A percentile compares a stretch with the other conserved stretches of the same genome.
These are phyloP conservation scores for Esox niger DNA, from an alignment of 2,113 vertebrate species.

Conservation along the genomic window DNA sequence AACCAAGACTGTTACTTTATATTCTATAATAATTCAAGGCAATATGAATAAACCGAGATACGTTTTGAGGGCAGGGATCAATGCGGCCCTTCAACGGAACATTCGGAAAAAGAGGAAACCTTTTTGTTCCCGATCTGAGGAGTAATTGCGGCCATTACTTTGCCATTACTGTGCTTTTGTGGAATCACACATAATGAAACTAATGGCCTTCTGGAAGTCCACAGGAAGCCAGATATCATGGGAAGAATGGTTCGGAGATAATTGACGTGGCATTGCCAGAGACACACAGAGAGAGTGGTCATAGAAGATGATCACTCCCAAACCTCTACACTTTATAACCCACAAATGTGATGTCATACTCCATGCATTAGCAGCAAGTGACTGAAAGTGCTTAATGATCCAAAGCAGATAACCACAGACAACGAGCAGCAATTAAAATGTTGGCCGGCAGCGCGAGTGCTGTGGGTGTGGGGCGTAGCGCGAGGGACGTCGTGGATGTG, in stretches of 20 bases:
- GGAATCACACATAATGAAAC: background rate
- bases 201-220: background rate
- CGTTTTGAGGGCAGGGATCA: background rate
- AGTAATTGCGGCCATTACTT: background rate
- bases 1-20: background rate
- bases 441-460: background rate
- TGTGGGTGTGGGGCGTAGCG: background rate
- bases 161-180: background rate
- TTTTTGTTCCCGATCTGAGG: background rate
- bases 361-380: slow-evolving; percentile 9
- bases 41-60: background rate
- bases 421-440: slow-evolving; percentile 22
- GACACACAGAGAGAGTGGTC: slow-evolving; percentile 8
- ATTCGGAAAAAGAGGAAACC: background rate
- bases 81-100: background rate
- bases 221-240: slow-evolving; percentile 4
- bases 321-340: background rate
- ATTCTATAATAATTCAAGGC: background rate
- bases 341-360: background rate
- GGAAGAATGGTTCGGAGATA: slow-evolving; percentile 7
- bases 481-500: slow-evolving; percentile 1
- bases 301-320: background rate
- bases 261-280: slow-evolving; percentile 1
- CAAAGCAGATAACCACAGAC: slow-evolving; percentile 18
- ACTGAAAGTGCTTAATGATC: slow-evolving; percentile 22